Evolutionary conservation across 2,113 vertebrate species (phyloP), one percentile per base, ranked within the genome.

Genomic region (Saiga tatarica): DNA sequence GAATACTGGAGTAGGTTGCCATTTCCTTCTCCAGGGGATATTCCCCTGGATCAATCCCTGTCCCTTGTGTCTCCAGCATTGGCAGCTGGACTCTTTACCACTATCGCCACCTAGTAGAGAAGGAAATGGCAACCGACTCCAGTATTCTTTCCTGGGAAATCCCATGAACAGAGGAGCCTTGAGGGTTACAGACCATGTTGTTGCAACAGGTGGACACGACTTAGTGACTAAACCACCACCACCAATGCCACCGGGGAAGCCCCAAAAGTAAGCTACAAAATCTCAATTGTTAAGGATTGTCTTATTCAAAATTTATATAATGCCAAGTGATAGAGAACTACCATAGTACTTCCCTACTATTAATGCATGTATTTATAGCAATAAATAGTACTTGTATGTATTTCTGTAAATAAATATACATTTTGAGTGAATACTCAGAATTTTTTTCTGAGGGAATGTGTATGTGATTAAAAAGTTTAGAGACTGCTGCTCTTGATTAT

Each of bases 391-490:
- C 7, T 57, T 42, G 16, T 64, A 53, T 50, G 12, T 53, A 76
- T 42, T 84, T 55, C 89, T 28, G 91, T 71, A n/a, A 79, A 50
- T 42, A 67, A 92, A 89, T 67, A 6, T 79, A 59, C 57, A 25
- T 57, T 91, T 28, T 55, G 19, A 7, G 14, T 78, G 50, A 84
- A 28, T 87, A 39, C 9, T 74, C 12, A 53, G 30, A 16, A 21
- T 12, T 8, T 93, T 95, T 94, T 39, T 28, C 11, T 2, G 2
- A 81, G 16, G 12, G 76, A 1, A 52, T 91, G 53, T 6, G 87
- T 88, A 47, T 64, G 25, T 79, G 85, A 71, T 83, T 86, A 42
- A 93, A 92, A 92, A n/a, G 5, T 82, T 42, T 95, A 7, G 67
- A 94, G 76, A 53, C 1, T 1, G 5, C 3, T 25, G 33, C 36